Evolutionary conservation across 2,113 vertebrate genomes (phyloP), one percentile per base, ranked within the genome.

Genomic region (Emydocephalus ijimae): DNA sequence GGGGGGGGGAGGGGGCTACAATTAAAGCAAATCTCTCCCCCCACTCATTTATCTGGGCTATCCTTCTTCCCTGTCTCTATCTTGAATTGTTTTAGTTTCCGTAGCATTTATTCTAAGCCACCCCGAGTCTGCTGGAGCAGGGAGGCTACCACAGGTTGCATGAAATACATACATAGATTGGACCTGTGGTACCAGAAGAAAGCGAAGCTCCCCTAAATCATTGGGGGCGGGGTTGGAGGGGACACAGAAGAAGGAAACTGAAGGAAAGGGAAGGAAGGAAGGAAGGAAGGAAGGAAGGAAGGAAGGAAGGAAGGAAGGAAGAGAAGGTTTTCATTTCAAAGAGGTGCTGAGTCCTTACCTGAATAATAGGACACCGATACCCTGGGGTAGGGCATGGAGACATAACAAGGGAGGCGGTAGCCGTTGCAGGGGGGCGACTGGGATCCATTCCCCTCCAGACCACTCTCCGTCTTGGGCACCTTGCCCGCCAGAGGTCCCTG

Each of bases 401-500:
- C 26, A 20, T 74, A 92, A 11, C n/a, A 59, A 20, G 86, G 15
- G 23, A 34, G 39, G 24, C 29, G 39, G 24, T 43, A 88, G 4
- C 91, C 86, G 6, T 92, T 92, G 91, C n/a, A 88, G 86, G 39
- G 91, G 12, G 86, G 20, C 2, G 7, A 23, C 48, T 59, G 54
- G 0, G 48, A 2, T 0, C n/a, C 91, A 1, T 7, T 21, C 20
- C 34, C 56, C 29, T 57, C 85, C 29, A 61, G 14, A 3, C 23
- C n/a, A 34, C 50, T 74, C 86, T 92, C 91, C 1, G 4, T 55
- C 86, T 92, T 92, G 91, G 86, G 86, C 21, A 88, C 91, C 34
- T 92, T 92, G 91, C 91, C 91, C 5, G 91, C 59, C 86, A 92
- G 23, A 2, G 86, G 86, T 23, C 86, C 86, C 59, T 26, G 91